These are phyloP conservation scores for Cryptoprocta ferox DNA, from an alignment of 2,797 vertebrate genomes.

Conservation along the genomic window DNA sequence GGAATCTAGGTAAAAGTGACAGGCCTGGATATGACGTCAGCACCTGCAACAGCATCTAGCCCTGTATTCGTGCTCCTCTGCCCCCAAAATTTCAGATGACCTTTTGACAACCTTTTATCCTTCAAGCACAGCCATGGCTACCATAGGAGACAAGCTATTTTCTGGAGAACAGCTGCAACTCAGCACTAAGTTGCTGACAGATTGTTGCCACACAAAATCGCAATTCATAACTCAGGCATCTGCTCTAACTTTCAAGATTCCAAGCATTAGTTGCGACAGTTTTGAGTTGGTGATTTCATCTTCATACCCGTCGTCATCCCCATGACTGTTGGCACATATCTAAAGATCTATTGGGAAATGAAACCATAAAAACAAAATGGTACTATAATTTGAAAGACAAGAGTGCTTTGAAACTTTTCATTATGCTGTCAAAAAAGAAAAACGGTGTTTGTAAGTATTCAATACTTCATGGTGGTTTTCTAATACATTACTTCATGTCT, in stretches of 20 bases:
- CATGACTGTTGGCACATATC: slow-evolving; percentile 13
- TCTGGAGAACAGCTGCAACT: slow-evolving; percentile 9
- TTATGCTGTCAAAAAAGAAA: slow-evolving; percentile 55
- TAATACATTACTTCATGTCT: slow-evolving; percentile 39
- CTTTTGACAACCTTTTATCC: background rate
- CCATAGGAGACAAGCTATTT: background rate
- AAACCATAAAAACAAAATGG: slow-evolving; percentile 62
- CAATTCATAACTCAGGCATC: slow-evolving; percentile 30
- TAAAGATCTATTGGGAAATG: slow-evolving; percentile 58
- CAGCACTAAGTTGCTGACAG: slow-evolving; percentile 1
- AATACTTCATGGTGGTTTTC: slow-evolving; percentile 49
- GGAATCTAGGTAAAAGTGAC: background rate
- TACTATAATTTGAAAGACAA: slow-evolving; percentile 59
- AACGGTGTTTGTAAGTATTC: slow-evolving; percentile 43
- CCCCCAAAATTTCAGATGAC: background rate
- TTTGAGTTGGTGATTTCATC: slow-evolving; percentile 51
- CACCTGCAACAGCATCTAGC: background rate
- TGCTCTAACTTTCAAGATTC: slow-evolving; percentile 51
- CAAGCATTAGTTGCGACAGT: slow-evolving; percentile 13
- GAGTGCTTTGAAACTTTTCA: slow-evolving; percentile 59
- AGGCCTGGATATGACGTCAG: background rate
- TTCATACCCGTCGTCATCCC: slow-evolving; percentile 26
- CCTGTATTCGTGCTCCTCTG: background rate
- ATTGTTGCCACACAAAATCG: slow-evolving; percentile 34
- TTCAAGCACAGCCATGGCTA: background rate